These are phyloP conservation scores for Gobio occitaniae DNA, from an alignment of 2,797 vertebrate species.

Conservation along the genomic window DNA sequence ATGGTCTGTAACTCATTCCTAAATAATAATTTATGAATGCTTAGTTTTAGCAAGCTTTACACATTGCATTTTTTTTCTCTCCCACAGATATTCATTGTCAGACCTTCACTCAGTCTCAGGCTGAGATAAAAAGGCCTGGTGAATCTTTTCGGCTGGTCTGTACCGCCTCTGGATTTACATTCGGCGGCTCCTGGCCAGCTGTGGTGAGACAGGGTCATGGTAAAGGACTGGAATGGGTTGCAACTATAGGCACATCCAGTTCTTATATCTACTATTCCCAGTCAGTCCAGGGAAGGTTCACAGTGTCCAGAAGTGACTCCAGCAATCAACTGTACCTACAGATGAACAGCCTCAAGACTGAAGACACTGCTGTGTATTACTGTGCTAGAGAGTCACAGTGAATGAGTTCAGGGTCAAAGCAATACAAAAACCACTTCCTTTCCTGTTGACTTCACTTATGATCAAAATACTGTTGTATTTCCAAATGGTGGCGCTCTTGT, in stretches of 20 bases:
- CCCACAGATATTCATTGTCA: neutral
- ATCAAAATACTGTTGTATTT: neutral
- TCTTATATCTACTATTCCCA: neutral
- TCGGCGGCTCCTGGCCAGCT: neutral
- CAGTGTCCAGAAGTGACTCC: conserved; percentile 1
- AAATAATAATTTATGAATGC: neutral
- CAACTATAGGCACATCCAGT: neutral
- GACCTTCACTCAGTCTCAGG: no score
- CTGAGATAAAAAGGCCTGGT: no score
- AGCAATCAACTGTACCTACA: conserved; percentile 16
- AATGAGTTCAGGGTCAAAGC: neutral
- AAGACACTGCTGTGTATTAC: conserved; percentile 34
- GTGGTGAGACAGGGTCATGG: neutral
- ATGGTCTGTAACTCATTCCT: neutral
- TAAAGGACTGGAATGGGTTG: neutral
- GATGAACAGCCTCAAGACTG: conserved; percentile 28
- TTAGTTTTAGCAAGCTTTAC: neutral
- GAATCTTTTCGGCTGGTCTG: no score
- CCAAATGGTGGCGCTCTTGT: neutral
- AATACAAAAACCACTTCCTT: no score
- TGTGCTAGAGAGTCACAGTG: neutral
- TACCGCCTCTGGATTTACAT: neutral
- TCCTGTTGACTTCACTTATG: neutral
- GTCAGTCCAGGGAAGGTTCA: conserved; percentile 21
- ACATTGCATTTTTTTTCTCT: no score